Conservation (phyloP, 2,797 vertebrate species). For the Fistularia commersonii region DNA sequence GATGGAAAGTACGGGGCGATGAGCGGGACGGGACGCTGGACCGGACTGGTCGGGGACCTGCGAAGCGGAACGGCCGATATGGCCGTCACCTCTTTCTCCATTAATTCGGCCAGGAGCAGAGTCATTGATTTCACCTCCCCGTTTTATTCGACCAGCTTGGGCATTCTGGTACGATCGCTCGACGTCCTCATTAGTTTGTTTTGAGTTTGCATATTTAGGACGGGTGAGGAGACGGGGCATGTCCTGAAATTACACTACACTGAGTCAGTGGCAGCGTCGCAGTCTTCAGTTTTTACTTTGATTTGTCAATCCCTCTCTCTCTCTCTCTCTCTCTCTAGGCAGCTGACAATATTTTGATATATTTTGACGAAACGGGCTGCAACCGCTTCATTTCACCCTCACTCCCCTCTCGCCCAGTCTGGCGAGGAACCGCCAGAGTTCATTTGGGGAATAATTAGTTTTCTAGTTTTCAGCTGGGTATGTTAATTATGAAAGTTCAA, state of each 20-base stretch:
- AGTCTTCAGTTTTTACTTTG: constrained; percentile 22
- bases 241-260: constrained; percentile 7
- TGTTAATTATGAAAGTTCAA: constrained; percentile 50
- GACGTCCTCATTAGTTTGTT: constrained; percentile 23
- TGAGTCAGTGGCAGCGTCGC: constrained; percentile 12
- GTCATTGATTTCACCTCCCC: constrained; percentile 96
- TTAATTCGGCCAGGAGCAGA: constrained; percentile 89
- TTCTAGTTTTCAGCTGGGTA: constrained; percentile 19
- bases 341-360: constrained; percentile 10
- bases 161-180: constrained; percentile 80
- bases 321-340: background rate
- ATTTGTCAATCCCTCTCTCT: constrained; percentile 26
- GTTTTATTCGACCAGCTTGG: constrained; percentile 96
- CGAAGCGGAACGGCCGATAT: constrained; percentile 86
- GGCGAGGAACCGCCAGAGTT: constrained; percentile 19
- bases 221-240: background rate
- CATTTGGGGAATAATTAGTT: constrained; percentile 52
- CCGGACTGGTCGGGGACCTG: constrained; percentile 91
- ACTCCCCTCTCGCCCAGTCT: constrained; percentile 21
- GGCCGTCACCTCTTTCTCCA: constrained; percentile 95
- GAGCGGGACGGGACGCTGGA: constrained; percentile 84
- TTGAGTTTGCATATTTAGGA: constrained; percentile 27
- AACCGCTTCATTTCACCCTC: constrained; percentile 28
- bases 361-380: constrained; percentile 16
- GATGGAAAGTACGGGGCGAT: constrained; percentile 88